Percentiles rank a stretch among this genome's conserved stretches.
These are phyloP conservation scores for Apodemia duryi DNA, from an alignment of 2,888 invertebrate genomes.

Conservation along the genomic window DNA sequence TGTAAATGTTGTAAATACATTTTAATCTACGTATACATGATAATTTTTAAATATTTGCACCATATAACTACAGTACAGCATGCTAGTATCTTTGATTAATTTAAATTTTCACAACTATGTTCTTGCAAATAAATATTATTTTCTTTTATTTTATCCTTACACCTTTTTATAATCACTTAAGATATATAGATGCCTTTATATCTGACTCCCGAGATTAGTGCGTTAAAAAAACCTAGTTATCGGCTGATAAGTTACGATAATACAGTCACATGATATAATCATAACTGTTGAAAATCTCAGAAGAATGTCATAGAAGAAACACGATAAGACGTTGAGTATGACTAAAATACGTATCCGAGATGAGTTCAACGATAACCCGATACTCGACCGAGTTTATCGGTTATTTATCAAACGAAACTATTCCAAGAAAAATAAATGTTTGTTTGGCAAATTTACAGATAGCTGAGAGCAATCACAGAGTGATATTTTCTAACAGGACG, in stretches of 20 bases:
- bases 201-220: too few relatives aligned
- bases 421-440: conserved; percentile 10
- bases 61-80: too few relatives aligned
- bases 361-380: neutral
- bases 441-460: conserved; percentile 13
- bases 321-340: neutral
- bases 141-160: too few relatives aligned
- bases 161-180: too few relatives aligned
- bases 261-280: neutral
- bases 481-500: conserved; percentile 11
- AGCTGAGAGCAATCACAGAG: conserved; percentile 5
- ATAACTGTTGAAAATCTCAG: neutral
- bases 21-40: too few relatives aligned
- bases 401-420: conserved; percentile 1
- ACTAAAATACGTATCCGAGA: neutral
- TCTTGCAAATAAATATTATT: too few relatives aligned
- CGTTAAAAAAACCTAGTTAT: too few relatives aligned
- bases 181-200: too few relatives aligned
- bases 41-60: too few relatives aligned
- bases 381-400: conserved; percentile 8
- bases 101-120: too few relatives aligned
- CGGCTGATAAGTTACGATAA: neutral
- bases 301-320: neutral
- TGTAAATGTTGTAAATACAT: too few relatives aligned
- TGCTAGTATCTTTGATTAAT: too few relatives aligned